Base-by-base conservation (phyloP, 92 coral and sea anemone genomes). In the Palythoa caribaeorum region DNA sequence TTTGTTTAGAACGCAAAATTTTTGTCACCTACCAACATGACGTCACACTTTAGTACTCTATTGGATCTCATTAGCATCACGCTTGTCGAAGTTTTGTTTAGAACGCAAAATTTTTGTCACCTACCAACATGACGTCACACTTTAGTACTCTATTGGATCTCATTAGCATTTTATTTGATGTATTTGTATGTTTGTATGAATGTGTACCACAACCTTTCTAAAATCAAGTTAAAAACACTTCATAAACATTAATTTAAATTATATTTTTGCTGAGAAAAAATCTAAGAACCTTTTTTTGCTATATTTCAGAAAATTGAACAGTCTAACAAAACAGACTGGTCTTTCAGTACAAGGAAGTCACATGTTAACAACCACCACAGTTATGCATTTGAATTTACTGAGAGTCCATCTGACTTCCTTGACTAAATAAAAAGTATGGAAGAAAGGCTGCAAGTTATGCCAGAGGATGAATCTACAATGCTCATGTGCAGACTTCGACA, bases 401-500 rank as follows among this genome's bases (percentile, higher is more conserved):
- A 71, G 9, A 36, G 17, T 3, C 76, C 19, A 36, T 13, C 17
- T 11, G 51, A 38, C n/a, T 51, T 38, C 15, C 35, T 38, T 71
- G 55, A 88, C 54, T 63, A 63, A 3, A 0, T 16, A 1, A 16
- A 3, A 19, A 47, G 53, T 15, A 73, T 73, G 78, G 51, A 40
- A 17, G 78, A 73, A 44, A 39, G 78, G 14, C 55, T 73, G 2
- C 28, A 73, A 40, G 78, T 73, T 39, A 73, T 28, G 21, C 93
- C 93, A 48, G 21, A 20, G 10, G 94, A 89, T 12, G 86, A 91
- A 39, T 91, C 14, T 84, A 76, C 84, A 9, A 3, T 78, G 0
- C 87, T 89, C 0, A 44, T 89, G 87, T 83, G 87, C 17, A 77
- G 92, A 59, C 55, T 92, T 5, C 66, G 92, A 48, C 83, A 78